Evolutionary conservation across 2,888 invertebrate species (phyloP), one percentile per base, ranked within the genome.

Genomic region (Caenorhabditis sp.): DNA sequence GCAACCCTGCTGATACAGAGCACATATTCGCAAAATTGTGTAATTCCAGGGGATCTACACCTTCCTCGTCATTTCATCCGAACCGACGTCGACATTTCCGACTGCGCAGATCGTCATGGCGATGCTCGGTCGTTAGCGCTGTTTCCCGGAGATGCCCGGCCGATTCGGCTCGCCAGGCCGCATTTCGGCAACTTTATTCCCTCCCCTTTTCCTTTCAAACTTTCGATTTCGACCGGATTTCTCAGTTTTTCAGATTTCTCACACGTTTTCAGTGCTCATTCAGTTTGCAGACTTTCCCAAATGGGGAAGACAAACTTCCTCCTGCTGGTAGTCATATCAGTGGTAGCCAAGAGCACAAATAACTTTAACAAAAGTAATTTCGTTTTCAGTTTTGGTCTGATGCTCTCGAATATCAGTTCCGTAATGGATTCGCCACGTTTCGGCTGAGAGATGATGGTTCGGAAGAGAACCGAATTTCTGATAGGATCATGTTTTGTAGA

Each of bases 111-210:
- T 66, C 46, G 39, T 32, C 66, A 66, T 66, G 58, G 22, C 30
- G 45, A 30, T 65, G 46, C 11, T n/a, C 39, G 11, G 32, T 35
- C 43, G 43, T 41, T 27, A 59, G 45, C 45, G 52, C 13, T 56
- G 37, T 66, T 41, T 45, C 66, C 50, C 20, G 17, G 56, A 17
- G 46, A 48, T 56, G 30, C 39, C 9, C 27, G 22, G 7, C 11
- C 39, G 50, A 58, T 39, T 58, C 66, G 55, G 58, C 58, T 39
- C 48, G 22, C 39, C 56, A 17, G 39, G 20, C 41, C 50, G 13
- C 50, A 43, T 66, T 58, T 39, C 58, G 22, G 50, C 66, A 50
- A 66, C 66, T 66, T 66, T 48, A 58, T 66, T 66, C 30, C 2
- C 27, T 24, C 15, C n/a, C 41, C 26, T 30, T 15, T 17, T 9